Base-by-base conservation (phyloP, 2,113 vertebrate species). In the Sceloporus tristichus region DNA sequence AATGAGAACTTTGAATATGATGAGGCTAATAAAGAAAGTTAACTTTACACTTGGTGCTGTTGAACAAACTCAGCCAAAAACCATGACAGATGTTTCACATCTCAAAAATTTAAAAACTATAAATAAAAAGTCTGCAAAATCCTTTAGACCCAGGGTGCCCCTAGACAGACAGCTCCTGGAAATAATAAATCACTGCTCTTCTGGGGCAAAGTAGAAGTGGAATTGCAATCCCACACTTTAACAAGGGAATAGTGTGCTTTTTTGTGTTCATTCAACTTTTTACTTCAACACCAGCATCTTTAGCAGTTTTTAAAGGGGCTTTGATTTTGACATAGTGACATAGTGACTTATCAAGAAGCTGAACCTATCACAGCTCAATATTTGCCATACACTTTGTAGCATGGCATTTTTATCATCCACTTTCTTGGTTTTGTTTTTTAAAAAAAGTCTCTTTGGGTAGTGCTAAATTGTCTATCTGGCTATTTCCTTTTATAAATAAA, bases 1-100 rank as follows among this genome's bases (percentile, higher is more conserved):
- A 87, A 79, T 74, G 78, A 82, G 86, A 84, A 76, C 53, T 85
- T 23, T 81, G 23, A 54, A 87, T 87, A 84, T 79, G 77, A 81
- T 85, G 75, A 88, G 66, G n/a, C 48, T 91, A 93, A 91, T 92
- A 90, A 84, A 92, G 90, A 89, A 75, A 88, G 54, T 73, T 95
- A 94, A 94, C 87, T 87, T 92, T 87, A 85, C 89, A 89, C 19
- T 85, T 83, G 85, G 77, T 86, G n/a, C 86, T 62, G 77, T 83
- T n/a, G 56, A 73, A 53, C 10, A 74, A 73, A 62, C 91, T 87
- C 89, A 29, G 42, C 89, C 70, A 85, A 80, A 59, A 94, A 29
- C 65, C 87, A 13, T 68, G 59, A 90, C 68, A 29, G 29, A 71
- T 27, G 38, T 21, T 89, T 87, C 87, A 74, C 21, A 19, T 8